phyloP scores from a whole-genome alignment of 2,113 vertebrate genomes.

The Sorex fumeus region DNA sequence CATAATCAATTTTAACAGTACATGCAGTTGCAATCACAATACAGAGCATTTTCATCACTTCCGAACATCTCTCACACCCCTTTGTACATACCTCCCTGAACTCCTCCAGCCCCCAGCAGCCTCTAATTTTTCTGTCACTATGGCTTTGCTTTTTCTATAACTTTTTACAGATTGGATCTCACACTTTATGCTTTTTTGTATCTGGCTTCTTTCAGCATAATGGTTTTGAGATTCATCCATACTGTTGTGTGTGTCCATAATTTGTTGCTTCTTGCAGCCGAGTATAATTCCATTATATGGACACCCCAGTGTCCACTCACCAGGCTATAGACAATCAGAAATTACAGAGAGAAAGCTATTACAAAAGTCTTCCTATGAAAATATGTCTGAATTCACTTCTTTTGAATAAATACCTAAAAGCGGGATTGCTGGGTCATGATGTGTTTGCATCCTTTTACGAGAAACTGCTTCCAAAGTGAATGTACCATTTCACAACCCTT shows the following conservation, averaged over 20 bases:
- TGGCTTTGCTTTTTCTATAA: slow-evolving; percentile 9
- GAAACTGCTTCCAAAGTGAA: slow-evolving; percentile 10
- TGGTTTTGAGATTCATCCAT: background rate
- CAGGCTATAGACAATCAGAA: background rate
- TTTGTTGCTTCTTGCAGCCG: background rate
- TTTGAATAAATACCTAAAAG: slow-evolving; percentile 9
- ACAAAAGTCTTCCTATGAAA: slow-evolving; percentile 21
- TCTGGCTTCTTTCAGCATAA: background rate
- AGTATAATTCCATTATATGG: background rate
- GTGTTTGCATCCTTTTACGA: slow-evolving; percentile 21
- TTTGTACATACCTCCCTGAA: background rate
- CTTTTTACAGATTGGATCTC: background rate
- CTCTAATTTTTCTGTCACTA: background rate
- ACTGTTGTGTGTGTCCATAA: background rate
- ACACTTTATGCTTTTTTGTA: background rate
- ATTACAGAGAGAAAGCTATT: slow-evolving; percentile 5
- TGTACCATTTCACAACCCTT: background rate
- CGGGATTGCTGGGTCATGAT: background rate
- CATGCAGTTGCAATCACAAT: background rate
- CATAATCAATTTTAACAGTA: slow-evolving; percentile 24
- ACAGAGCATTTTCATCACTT: background rate
- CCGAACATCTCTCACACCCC: background rate
- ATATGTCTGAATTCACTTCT: background rate
- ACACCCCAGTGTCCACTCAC: background rate
- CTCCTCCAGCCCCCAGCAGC: background rate